Percentiles rank a stretch among this genome's conserved stretches.
Evolutionary conservation across 2,113 vertebrate species (phyloP).

Genomic region (Forbesichthys papilliferus): DNA sequence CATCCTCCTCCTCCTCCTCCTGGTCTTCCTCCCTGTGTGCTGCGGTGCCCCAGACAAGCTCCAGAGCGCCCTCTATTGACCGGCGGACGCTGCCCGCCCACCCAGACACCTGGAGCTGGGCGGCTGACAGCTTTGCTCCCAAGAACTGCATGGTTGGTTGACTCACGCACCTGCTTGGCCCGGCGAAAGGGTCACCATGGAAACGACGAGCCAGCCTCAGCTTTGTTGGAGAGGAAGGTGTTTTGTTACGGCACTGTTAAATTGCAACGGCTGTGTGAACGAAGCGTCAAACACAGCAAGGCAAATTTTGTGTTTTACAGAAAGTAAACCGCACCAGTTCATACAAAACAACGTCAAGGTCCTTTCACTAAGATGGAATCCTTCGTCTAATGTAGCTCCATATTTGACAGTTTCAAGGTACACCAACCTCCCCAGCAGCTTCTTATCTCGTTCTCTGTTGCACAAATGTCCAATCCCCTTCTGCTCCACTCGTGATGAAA

Average conservation of each 20-base stretch:
- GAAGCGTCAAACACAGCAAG: background rate
- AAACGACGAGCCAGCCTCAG: constrained; percentile 28
- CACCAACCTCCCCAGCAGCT: constrained; percentile 24
- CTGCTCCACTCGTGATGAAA: constrained; percentile 20
- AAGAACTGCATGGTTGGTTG: constrained; percentile 85
- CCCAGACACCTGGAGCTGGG: constrained; percentile 85
- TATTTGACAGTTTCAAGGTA: background rate
- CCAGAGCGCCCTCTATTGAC: constrained; percentile 87
- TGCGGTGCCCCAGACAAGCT: constrained; percentile 74
- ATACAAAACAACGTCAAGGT: background rate
- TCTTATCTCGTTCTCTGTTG: constrained; percentile 18
- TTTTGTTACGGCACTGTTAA: background rate
- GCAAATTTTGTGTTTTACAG: background rate
- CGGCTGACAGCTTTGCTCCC: constrained; percentile 86
- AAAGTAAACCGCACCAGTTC: background rate
- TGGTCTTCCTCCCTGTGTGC: constrained; percentile 61
- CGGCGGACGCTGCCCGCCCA: constrained; percentile 86
- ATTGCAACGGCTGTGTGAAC: constrained; percentile 25
- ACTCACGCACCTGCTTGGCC: constrained; percentile 22
- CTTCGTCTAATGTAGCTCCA: constrained; percentile 1
- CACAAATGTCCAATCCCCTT: constrained; percentile 5
- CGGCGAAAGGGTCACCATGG: constrained; percentile 40
- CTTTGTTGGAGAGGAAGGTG: constrained; percentile 16
- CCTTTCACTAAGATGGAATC: constrained; percentile 1
- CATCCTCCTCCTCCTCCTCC: constrained; percentile 39